Evolutionary conservation across 1,140 invertebrate genomes (phyloP).

Genomic region (Macrocentrus cingulum): DNA sequence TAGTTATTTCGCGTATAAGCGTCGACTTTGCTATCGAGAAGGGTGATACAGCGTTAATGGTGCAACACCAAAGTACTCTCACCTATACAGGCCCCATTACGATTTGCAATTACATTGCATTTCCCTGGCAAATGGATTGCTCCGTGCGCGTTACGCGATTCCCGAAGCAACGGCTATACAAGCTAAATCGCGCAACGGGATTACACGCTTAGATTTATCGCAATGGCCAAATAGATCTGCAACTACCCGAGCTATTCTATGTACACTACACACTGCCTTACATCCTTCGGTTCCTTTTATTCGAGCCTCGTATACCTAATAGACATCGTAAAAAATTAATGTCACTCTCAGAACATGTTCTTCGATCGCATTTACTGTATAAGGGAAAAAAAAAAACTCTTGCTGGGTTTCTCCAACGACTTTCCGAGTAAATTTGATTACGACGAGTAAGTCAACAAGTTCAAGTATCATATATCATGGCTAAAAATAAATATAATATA

Average conservation of each 20-base stretch:
- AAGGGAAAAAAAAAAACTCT: too few relatives aligned
- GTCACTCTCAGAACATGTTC: too few relatives aligned
- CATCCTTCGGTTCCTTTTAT: too few relatives aligned
- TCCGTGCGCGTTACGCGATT: slow-evolving; percentile 26
- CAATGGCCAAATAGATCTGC: slow-evolving; percentile 20
- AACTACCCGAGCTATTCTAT: background rate
- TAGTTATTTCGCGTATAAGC: slow-evolving; percentile 2
- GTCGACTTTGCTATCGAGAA: slow-evolving; percentile 12
- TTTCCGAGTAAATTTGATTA: too few relatives aligned
- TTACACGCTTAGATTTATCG: slow-evolving; percentile 29
- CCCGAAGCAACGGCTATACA: slow-evolving; percentile 15
- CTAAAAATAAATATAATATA: too few relatives aligned
- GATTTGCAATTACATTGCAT: slow-evolving; percentile 55
- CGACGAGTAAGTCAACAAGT: too few relatives aligned
- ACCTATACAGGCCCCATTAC: slow-evolving; percentile 44
- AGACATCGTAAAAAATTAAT: too few relatives aligned
- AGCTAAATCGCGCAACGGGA: slow-evolving; percentile 29
- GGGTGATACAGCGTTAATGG: slow-evolving; percentile 47
- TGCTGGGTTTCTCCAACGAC: too few relatives aligned
- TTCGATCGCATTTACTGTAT: too few relatives aligned
- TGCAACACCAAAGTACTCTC: slow-evolving; percentile 36
- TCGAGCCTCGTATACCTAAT: too few relatives aligned
- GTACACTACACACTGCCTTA: background rate
- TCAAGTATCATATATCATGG: too few relatives aligned
- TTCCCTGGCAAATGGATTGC: slow-evolving; percentile 51